Evolutionary conservation across 1,140 invertebrate genomes (phyloP), one percentile per base, ranked within the genome.

Genomic region (Drosophila pseudoobscura): DNA sequence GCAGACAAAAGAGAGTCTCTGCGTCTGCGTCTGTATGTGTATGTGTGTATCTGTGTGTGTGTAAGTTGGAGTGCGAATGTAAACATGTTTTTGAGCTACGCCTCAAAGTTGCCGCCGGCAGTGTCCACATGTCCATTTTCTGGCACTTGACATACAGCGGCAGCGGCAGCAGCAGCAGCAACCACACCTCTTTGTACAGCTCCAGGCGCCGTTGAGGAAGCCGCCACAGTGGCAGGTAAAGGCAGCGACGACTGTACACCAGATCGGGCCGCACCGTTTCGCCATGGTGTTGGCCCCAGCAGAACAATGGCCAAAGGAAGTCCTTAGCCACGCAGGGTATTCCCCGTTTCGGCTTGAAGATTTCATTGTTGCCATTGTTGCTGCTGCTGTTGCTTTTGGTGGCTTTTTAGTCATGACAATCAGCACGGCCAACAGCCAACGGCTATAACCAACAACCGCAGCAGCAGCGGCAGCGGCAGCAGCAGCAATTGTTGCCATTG

Each of bases 21-120:
- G 39, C 5, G 3, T 39, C 3, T 39, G 24, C 20, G 24, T 49
- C 69, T 54, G 49, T 31, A 52, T 58, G 74, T 55, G 74, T 51
- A 50, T 24, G 58, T 58, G 70, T 22, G 41, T 3, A 3, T 35
- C 9, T 35, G 44, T 26, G 26, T 49, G 31, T 49, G 24, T 50
- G 65, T 44, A 49, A 31, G 58, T 58, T 70, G 54, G 47, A 53
- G 58, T 64, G 80, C 49, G 66, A 69, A 68, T 85, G 82, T 74
- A 87, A 87, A 87, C 82, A 87, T 87, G 83, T 87, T 87, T 85
- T 87, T 77, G 83, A 87, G 73, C 49, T 78, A 63, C 63, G 74
- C 69, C 82, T 87, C 82, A 83, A 76, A 79, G 80, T 57, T 53
- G 75, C 80, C 74, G 69, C 60, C 64, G 78, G 78, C 50, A 49